These are phyloP conservation scores for Oscheius sp. DNA, from an alignment of 1,140 invertebrate species.

Conservation along the genomic window DNA sequence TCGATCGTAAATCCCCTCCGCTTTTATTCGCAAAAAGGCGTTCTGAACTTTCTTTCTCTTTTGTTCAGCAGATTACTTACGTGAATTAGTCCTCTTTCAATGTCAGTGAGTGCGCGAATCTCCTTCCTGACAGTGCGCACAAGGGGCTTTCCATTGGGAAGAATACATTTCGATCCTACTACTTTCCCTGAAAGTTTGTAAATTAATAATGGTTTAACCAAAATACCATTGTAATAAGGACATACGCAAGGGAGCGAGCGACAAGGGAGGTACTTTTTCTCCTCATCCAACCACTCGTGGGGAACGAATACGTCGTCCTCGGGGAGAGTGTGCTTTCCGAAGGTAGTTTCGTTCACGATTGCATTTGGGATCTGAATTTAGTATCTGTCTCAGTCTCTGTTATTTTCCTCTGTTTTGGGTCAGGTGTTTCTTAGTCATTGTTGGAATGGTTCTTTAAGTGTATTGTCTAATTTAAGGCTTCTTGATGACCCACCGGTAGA, in stretches of 20 bases:
- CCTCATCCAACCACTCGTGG: neutral
- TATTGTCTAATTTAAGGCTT: neutral
- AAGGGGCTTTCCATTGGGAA: slow-evolving; percentile 12
- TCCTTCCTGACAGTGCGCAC: slow-evolving; percentile 50
- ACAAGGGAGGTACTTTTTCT: neutral
- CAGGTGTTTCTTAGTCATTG: too few species aligned
- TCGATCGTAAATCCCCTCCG: slow-evolving; percentile 14
- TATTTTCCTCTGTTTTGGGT: too few species aligned
- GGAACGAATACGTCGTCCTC: neutral
- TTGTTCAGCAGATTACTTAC: neutral
- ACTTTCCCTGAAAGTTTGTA: slow-evolving; percentile 10
- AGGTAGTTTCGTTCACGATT: neutral
- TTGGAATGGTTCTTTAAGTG: too few species aligned
- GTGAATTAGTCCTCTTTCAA: slow-evolving; percentile 40
- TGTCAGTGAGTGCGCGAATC: slow-evolving; percentile 52
- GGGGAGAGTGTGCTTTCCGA: neutral
- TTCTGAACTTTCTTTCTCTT: slow-evolving; percentile 40
- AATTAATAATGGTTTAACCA: neutral
- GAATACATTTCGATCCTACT: slow-evolving; percentile 12
- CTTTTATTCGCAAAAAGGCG: slow-evolving; percentile 55
- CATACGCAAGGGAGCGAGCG: slow-evolving; percentile 1
- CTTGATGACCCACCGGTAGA: neutral
- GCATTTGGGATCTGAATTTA: neutral
- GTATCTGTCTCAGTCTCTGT: too few species aligned
- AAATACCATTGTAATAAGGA: slow-evolving; percentile 23